Conservation (phyloP, 1,140 invertebrate species). For the Solenopsis fugax region DNA sequence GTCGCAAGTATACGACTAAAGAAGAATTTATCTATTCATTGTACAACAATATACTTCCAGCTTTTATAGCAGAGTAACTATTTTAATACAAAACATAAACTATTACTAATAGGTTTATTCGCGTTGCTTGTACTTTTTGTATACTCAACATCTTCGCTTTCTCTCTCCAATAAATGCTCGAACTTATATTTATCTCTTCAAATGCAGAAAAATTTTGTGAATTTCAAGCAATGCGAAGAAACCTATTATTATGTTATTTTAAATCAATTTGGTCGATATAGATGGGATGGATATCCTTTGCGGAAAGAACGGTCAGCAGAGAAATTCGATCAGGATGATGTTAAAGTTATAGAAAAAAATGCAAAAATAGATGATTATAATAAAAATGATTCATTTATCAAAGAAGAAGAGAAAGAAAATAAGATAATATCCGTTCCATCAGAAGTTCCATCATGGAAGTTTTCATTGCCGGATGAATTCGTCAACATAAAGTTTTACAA, state of each 20-base stretch:
- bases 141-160: no score
- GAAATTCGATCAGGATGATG: background rate
- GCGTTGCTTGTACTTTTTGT: no score
- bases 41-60: conserved; percentile 70
- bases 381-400: background rate
- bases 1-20: conserved; percentile 62
- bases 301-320: conserved; percentile 12
- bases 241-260: conserved; percentile 5
- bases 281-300: conserved; percentile 63
- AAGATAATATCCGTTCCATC: background rate
- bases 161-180: no score
- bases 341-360: background rate
- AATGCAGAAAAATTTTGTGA: no score
- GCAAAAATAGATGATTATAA: background rate
- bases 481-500: conserved; percentile 85
- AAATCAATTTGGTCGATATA: conserved; percentile 5
- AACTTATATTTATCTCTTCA: no score
- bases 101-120: background rate
- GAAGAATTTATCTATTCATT: conserved; percentile 72
- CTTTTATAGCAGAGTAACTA: conserved; percentile 69
- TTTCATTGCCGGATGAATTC: conserved; percentile 72
- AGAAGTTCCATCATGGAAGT: conserved; percentile 66
- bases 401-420: background rate
- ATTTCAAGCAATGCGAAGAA: background rate
- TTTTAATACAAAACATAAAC: conserved; percentile 2